These are phyloP conservation scores for Poicephalus meyeri DNA, from an alignment of 2,113 vertebrate genomes.

Conservation along the genomic window DNA sequence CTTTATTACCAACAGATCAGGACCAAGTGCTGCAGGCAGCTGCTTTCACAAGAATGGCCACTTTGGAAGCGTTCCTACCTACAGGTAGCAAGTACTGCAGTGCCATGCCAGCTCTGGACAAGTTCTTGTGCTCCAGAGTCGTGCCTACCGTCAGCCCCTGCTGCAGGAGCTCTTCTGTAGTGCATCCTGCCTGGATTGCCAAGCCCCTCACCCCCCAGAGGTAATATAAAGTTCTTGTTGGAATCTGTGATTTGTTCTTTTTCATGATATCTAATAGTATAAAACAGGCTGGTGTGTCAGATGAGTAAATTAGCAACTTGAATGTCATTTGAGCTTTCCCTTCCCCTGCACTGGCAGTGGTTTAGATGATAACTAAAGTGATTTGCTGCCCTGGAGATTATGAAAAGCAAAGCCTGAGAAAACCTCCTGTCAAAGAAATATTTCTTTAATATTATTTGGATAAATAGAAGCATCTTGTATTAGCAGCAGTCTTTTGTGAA, in stretches of 20 bases:
- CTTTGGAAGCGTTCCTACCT: neutral
- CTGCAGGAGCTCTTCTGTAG: neutral
- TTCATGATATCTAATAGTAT: neutral
- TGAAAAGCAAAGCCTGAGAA: neutral
- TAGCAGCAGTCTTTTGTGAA: neutral
- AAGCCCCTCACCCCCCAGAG: neutral
- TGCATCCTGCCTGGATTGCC: neutral
- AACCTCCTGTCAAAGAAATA: neutral
- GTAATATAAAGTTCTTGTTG: slow-evolving; percentile 33
- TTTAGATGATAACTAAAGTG: neutral
- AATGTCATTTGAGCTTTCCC: neutral
- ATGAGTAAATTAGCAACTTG: neutral
- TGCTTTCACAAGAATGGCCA: slow-evolving; percentile 25
- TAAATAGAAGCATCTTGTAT: neutral
- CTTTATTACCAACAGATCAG: neutral
- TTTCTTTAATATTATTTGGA: neutral
- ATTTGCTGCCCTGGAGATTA: neutral
- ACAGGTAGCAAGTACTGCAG: slow-evolving; percentile 58
- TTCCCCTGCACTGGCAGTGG: neutral
- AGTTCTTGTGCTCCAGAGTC: neutral
- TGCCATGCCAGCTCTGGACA: neutral
- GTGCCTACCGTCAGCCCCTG: neutral
- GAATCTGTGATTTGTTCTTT: neutral
- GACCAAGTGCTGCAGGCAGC: neutral
- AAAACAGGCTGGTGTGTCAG: neutral